Evolutionary conservation across 2,113 vertebrate species (phyloP), one percentile per base, ranked within the genome.

Genomic region (Muntiacus reevesi): DNA sequence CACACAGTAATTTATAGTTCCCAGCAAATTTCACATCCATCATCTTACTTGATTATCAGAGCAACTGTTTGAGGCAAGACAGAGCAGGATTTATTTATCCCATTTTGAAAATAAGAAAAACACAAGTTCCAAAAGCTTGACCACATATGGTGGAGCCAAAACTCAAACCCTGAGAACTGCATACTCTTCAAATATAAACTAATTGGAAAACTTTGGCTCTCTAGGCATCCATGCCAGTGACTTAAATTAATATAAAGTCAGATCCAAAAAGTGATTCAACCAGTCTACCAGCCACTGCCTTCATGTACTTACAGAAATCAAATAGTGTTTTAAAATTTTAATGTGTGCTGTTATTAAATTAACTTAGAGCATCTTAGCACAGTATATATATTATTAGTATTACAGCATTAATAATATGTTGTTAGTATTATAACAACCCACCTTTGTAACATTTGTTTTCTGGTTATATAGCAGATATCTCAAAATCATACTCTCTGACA

Each of bases 391-490:
- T 87, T 91, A 92, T 67, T 83, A 81, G n/a, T n/a, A 76, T 81
- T 62, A 36, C 28, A 90, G 52, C 17, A n/a, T 30, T 45, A 62
- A 64, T 83, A 62, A 25, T 89, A 93, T 93, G 28, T 16, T 87
- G 40, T 71, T 96, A 71, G 2, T 90, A 54, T 83, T 95, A 55
- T 57, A 93, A 45, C 78, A 94, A 19, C 10, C 19, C 25, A 62
- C 57, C 84, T 33, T 86, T 84, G 2, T 91, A 87, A 76, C 85
- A 71, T 21, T 97, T 4, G 57, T 95, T 93, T 96, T 79, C 19
- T 97, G 36, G 15, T 84, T 95, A 96, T 87, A 33, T 74, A 57
- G 13, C 15, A 98, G 87, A 93, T 94, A 94, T 57, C 57, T 97
- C 79, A 94, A 88, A 87, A 12, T 89, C 91, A 92, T 84, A 27